Percentiles rank a stretch among this genome's conserved stretches.
These are phyloP conservation scores for Anoplophora glabripennis DNA, from an alignment of 1,140 invertebrate genomes.

Conservation along the genomic window DNA sequence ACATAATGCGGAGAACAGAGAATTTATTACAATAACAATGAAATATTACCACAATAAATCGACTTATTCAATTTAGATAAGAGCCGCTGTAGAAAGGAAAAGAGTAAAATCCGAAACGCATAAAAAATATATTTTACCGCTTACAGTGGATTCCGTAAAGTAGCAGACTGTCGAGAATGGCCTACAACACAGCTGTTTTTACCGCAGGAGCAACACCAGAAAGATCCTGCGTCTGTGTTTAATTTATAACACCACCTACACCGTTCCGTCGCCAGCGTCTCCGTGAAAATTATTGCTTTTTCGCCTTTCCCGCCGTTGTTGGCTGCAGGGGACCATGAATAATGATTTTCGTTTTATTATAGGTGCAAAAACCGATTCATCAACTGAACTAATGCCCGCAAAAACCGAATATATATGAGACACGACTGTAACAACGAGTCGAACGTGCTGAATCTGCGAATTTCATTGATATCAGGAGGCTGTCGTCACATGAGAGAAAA, in stretches of 20 bases:
- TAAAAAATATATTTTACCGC: constrained; percentile 6
- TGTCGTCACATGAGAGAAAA: too few relatives aligned
- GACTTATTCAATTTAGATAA: too few relatives aligned
- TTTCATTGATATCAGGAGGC: too few relatives aligned
- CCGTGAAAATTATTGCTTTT: constrained; percentile 36
- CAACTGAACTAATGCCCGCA: constrained; percentile 9
- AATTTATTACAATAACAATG: too few relatives aligned
- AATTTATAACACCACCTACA: constrained; percentile 31
- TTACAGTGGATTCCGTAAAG: constrained; percentile 7
- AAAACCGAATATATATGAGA: neutral
- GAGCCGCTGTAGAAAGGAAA: too few relatives aligned
- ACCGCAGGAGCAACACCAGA: constrained; percentile 24
- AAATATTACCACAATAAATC: too few relatives aligned
- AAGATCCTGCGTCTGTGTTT: constrained; percentile 31
- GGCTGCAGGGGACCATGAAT: constrained; percentile 33
- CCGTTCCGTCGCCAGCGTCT: neutral
- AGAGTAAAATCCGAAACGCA: neutral
- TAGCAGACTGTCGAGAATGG: constrained; percentile 14
- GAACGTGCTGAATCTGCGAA: too few relatives aligned
- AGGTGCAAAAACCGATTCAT: constrained; percentile 15
- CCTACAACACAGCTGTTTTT: constrained; percentile 32
- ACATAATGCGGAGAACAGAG: too few relatives aligned
- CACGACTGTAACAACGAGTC: constrained; percentile 1
- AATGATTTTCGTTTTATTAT: constrained; percentile 41
- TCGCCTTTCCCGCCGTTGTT: constrained; percentile 21